Conservation (phyloP, 2,888 invertebrate species). For the Andrena camellia region DNA sequence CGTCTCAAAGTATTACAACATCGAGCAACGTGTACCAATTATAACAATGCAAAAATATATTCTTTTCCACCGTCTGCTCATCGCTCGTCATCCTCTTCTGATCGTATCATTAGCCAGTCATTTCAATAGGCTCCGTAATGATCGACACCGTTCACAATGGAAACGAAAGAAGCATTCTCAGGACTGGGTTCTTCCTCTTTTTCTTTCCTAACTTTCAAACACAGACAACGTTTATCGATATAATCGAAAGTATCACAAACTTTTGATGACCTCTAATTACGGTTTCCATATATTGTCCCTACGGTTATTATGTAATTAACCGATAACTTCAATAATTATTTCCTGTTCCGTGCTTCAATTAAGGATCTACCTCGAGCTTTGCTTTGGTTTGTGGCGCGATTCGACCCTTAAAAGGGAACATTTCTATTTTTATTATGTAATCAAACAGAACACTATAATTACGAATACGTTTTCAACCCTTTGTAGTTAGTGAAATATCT, state of each 20-base stretch:
- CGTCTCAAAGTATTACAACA: conserved; percentile 14
- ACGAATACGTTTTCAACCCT: no score
- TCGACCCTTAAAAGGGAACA: background rate
- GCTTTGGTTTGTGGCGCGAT: background rate
- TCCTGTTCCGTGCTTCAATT: background rate
- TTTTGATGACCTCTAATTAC: conserved; percentile 47
- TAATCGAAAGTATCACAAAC: conserved; percentile 59
- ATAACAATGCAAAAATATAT: conserved; percentile 8
- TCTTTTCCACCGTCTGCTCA: background rate
- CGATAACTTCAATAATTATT: conserved; percentile 30
- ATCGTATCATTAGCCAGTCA: background rate
- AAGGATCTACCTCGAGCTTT: background rate
- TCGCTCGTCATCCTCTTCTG: background rate
- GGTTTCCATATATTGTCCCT: conserved; percentile 55
- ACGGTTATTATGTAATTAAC: conserved; percentile 43
- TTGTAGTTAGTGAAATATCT: no score
- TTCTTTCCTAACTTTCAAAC: conserved; percentile 26
- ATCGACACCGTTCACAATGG: conserved; percentile 14
- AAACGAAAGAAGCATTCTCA: background rate
- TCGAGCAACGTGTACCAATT: background rate
- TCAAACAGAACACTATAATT: background rate
- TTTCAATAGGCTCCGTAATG: conserved; percentile 19
- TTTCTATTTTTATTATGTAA: background rate
- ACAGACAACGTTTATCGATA: conserved; percentile 37
- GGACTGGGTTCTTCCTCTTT: background rate